These are phyloP conservation scores for Meriones unguiculatus DNA, from an alignment of 2,113 vertebrate species.

Conservation along the genomic window DNA sequence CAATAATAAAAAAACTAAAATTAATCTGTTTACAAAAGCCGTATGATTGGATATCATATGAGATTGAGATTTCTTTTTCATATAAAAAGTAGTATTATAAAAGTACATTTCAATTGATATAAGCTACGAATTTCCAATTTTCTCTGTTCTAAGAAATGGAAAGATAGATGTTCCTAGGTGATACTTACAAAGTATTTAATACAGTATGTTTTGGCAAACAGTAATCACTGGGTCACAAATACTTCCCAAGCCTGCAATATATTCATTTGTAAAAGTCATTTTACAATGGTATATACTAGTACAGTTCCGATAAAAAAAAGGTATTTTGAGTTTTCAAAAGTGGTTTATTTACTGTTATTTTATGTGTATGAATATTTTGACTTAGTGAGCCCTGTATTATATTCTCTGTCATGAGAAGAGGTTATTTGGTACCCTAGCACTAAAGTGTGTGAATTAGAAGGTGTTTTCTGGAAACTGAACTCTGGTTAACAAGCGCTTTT, in stretches of 20 bases:
- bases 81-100: slow-evolving; percentile 1
- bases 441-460: background rate
- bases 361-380: background rate
- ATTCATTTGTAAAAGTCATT: background rate
- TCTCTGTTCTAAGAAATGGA: background rate
- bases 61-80: background rate
- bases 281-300: background rate
- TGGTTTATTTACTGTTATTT: background rate
- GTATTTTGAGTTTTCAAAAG: background rate
- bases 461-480: background rate
- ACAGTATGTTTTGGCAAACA: background rate
- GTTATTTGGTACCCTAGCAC: background rate
- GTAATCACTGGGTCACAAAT: background rate
- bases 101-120: background rate
- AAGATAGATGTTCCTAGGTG: background rate
- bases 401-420: background rate
- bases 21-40: background rate
- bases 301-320: background rate
- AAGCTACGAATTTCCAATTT: background rate
- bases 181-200: background rate
- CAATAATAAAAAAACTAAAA: background rate
- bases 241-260: background rate
- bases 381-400: background rate
- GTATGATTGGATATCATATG: background rate
- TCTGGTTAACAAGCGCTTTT: background rate